A percentile compares a stretch with the other conserved stretches of the same genome.
Evolutionary conservation across 2,113 vertebrate species (phyloP).

Genomic region (Australoheros scitulus): DNA sequence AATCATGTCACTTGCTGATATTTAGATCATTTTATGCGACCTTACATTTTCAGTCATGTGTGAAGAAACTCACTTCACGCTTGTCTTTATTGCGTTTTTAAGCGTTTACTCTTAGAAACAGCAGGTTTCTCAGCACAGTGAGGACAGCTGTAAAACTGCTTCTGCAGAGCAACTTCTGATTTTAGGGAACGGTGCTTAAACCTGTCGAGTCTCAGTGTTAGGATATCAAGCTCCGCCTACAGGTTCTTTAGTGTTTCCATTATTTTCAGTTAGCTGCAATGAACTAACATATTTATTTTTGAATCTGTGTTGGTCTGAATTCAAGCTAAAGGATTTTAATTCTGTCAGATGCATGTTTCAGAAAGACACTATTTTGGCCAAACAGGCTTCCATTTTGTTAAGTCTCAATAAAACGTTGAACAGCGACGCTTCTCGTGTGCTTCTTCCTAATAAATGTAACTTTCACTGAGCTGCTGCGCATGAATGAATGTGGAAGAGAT

Average conservation of each 20-base stretch:
- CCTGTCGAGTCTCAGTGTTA: background rate
- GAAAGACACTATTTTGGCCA: conserved; percentile 33
- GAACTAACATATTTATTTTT: conserved; percentile 71
- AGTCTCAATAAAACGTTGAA: conserved; percentile 75
- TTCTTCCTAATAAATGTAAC: background rate
- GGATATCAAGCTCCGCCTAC: background rate
- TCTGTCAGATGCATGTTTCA: conserved; percentile 39
- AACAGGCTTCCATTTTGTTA: conserved; percentile 53
- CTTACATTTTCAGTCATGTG: background rate
- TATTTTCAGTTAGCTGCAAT: conserved; percentile 16
- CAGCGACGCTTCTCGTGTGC: background rate
- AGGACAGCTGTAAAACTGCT: background rate
- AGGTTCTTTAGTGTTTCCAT: conserved; percentile 14
- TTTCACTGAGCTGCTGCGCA: background rate
- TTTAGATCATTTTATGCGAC: background rate
- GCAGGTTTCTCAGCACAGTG: background rate
- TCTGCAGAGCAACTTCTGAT: background rate
- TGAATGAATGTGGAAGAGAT: background rate
- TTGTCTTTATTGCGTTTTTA: background rate
- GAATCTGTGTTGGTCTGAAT: conserved; percentile 41
- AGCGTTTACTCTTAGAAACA: background rate
- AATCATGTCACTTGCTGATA: background rate
- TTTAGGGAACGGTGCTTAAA: conserved; percentile 4
- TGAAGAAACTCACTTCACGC: background rate
- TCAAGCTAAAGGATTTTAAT: conserved; percentile 23